phyloP scores from a whole-genome alignment of 2,888 invertebrate genomes.

The Marronus borbonicus region DNA sequence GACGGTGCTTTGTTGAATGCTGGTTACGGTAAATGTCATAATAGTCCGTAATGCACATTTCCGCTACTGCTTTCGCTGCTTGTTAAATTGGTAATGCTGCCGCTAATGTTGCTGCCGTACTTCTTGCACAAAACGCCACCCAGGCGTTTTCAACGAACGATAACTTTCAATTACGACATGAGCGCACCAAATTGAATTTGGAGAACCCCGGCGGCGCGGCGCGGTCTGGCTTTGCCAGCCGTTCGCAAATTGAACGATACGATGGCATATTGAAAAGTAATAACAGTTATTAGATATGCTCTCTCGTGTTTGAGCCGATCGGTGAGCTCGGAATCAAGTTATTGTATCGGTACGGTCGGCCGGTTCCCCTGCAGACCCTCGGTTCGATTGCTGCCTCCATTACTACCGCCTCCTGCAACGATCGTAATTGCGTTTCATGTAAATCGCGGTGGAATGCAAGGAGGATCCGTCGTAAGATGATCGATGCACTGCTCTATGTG shows the following conservation, averaged over 20 bases:
- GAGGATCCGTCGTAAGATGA: too few species aligned
- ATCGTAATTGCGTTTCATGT: conserved; percentile 6
- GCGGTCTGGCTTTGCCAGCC: not conserved
- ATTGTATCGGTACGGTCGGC: conserved; percentile 9
- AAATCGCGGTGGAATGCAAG: not conserved
- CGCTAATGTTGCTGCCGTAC: not conserved
- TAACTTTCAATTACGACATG: conserved; percentile 21
- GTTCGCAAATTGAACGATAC: conserved; percentile 17
- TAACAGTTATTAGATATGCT: conserved; percentile 23
- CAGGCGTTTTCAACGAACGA: conserved; percentile 13
- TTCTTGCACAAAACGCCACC: not conserved
- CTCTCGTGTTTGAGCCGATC: conserved; percentile 4
- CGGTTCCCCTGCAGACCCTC: too few species aligned
- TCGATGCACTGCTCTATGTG: too few species aligned
- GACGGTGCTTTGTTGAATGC: too few species aligned
- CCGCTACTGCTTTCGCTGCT: not conserved
- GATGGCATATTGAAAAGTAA: conserved; percentile 23
- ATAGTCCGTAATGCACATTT: too few species aligned
- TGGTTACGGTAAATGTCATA: too few species aligned
- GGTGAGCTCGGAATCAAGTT: not conserved
- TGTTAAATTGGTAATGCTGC: not conserved
- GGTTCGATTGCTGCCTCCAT: too few species aligned
- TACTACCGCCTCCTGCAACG: not conserved
- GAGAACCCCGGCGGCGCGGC: not conserved
- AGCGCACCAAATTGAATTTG: conserved; percentile 20